Evolutionary conservation across 2,797 vertebrate species (phyloP).

Genomic region (Gorsachius magnificus): DNA sequence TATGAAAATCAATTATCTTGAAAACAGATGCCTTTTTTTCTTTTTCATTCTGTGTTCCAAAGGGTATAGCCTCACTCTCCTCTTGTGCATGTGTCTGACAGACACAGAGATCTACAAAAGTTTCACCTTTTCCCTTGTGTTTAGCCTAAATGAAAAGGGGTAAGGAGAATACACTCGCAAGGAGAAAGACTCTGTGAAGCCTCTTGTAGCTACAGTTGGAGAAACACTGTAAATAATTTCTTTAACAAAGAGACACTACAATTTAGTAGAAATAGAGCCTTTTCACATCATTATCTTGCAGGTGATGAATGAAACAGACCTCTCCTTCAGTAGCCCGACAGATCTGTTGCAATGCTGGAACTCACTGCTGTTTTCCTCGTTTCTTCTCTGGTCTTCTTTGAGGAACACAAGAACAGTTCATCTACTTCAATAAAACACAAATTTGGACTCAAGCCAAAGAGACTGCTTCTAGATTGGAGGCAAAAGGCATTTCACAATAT

Average conservation of each 20-base stretch:
- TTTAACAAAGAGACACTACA: neutral
- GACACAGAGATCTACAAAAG: neutral
- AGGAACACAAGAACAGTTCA: neutral
- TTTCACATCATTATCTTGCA: neutral
- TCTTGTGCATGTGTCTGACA: neutral
- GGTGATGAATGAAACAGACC: neutral
- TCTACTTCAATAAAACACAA: neutral
- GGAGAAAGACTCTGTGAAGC: neutral
- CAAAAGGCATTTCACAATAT: neutral
- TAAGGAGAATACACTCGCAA: neutral
- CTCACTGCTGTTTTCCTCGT: neutral
- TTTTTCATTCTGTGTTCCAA: neutral
- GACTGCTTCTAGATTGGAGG: neutral
- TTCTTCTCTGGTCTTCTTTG: neutral
- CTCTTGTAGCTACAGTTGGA: neutral
- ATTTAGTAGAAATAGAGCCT: neutral
- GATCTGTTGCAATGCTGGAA: neutral
- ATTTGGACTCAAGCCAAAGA: neutral
- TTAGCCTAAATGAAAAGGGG: neutral
- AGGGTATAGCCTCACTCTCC: neutral
- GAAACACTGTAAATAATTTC: neutral
- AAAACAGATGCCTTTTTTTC: neutral
- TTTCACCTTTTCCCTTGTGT: neutral
- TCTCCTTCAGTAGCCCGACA: neutral
- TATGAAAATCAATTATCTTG: conserved; percentile 1